Evolutionary conservation across 2,113 vertebrate genomes (phyloP), one percentile per base, ranked within the genome.

Genomic region (Athene noctua): DNA sequence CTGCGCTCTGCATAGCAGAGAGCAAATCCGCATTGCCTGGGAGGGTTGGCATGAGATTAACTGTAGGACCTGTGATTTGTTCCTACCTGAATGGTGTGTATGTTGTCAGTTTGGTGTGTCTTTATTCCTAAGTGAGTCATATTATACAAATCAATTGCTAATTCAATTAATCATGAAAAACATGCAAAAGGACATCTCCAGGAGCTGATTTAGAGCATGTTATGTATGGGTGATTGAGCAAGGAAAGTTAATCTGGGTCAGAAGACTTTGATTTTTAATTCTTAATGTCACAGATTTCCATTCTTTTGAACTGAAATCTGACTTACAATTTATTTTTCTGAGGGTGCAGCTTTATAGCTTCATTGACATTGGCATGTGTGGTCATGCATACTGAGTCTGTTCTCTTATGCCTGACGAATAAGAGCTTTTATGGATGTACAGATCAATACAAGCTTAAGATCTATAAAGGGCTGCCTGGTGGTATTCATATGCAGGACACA

Each of bases 231-330:
- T 95, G 95, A 96, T 86, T 88, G 91, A 96, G 94, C 92, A 97
- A 94, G 96, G 95, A 91, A 95, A 94, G 83, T 94, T 95, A 92
- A 93, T 94, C 87, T 96, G 87, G 72, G 94, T 92, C 94, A 86
- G 79, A 71, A 96, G 82, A 61, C 95, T 97, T 97, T 97, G 97
- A 97, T 97, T 97, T 97, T 96, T 97, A 95, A 96, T 97, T 95
- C 94, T 82, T 97, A 95, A 94, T 94, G 82, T 92, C 77, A 86
- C 66, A 95, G 51, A 96, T 96, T 96, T 94, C 82, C 92, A 95
- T 95, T 83, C 94, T 96, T 97, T 96, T 97, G 91, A 97, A 96
- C 87, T 96, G 52, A 97, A 94, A 80, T 95, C 85, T 89, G 91
- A 95, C 90, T 87, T 92, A 88, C 49, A 78, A 92, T 97, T 96